These are phyloP conservation scores for Zygothrica quintamaculata DNA, from an alignment of 2,888 invertebrate genomes.

Conservation along the genomic window DNA sequence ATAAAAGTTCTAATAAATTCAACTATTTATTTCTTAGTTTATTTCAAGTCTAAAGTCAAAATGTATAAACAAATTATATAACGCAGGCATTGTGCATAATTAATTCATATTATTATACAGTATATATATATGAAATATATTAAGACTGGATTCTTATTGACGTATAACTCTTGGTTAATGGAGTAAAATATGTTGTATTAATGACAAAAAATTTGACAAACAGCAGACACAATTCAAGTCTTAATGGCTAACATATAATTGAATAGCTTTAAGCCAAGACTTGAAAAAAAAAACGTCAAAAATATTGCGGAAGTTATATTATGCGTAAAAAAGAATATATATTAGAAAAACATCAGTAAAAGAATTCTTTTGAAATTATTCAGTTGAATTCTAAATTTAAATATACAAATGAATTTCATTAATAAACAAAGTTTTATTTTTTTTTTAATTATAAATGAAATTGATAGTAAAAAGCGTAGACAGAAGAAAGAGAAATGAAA, in stretches of 20 bases:
- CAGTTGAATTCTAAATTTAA: constrained; percentile 11
- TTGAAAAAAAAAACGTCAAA: constrained; percentile 8
- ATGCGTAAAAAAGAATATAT: too few species aligned
- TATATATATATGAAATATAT: too few species aligned
- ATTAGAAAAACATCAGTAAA: constrained; percentile 19
- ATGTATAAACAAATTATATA: too few species aligned
- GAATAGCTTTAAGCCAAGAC: neutral
- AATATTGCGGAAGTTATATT: neutral
- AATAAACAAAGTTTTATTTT: constrained; percentile 42
- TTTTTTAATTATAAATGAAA: neutral
- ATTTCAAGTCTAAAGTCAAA: too few species aligned
- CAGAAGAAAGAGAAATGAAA: constrained; percentile 1
- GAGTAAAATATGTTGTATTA: constrained; percentile 6
- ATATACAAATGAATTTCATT: constrained; percentile 57
- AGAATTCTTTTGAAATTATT: too few species aligned
- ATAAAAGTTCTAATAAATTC: too few species aligned
- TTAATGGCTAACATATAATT: constrained; percentile 4
- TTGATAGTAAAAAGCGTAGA: neutral
- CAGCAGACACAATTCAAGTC: constrained; percentile 10
- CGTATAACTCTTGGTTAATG: constrained; percentile 2
- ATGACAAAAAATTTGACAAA: constrained; percentile 15
- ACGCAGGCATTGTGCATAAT: too few species aligned
- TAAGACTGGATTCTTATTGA: neutral
- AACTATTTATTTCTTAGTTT: too few species aligned
- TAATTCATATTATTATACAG: too few species aligned